These are phyloP conservation scores for Sycobia sp. DNA, from an alignment of 1,140 invertebrate species.

Conservation along the genomic window DNA sequence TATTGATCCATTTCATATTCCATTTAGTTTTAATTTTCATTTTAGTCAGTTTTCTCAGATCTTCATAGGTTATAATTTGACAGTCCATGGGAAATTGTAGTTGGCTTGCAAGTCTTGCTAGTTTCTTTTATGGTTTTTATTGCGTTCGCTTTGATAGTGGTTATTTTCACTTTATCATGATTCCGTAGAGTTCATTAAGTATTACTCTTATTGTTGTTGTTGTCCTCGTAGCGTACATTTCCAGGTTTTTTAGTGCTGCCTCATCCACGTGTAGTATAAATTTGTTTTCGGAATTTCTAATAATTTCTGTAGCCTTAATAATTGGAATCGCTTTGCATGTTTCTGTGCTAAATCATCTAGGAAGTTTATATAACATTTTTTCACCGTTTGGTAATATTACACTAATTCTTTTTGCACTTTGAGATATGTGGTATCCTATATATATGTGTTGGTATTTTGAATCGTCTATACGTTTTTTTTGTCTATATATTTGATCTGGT, in stretches of 20 bases:
- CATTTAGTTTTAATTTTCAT: neutral
- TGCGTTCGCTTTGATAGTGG: neutral
- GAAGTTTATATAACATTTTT: neutral
- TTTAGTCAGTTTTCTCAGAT: neutral
- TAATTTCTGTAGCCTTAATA: neutral
- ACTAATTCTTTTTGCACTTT: neutral
- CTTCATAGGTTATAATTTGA: neutral
- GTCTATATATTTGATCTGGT: neutral
- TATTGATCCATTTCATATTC: neutral
- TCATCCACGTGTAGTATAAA: too few species aligned
- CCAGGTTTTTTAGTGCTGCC: too few species aligned
- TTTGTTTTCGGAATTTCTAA: too few species aligned
- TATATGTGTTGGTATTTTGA: too few species aligned
- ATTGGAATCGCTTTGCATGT: neutral
- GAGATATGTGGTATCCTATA: too few species aligned
- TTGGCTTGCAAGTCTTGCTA: neutral
- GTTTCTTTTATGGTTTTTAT: neutral
- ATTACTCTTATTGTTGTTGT: too few species aligned
- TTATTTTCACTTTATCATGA: neutral
- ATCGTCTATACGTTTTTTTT: too few species aligned
- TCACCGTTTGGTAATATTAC: too few species aligned
- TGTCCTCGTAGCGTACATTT: too few species aligned
- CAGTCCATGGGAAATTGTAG: neutral
- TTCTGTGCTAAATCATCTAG: neutral
- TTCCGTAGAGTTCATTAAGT: too few species aligned